Percentiles rank a stretch among this genome's conserved stretches.
Evolutionary conservation across 2,113 vertebrate genomes (phyloP).

Genomic region (Ictalurus punctatus): DNA sequence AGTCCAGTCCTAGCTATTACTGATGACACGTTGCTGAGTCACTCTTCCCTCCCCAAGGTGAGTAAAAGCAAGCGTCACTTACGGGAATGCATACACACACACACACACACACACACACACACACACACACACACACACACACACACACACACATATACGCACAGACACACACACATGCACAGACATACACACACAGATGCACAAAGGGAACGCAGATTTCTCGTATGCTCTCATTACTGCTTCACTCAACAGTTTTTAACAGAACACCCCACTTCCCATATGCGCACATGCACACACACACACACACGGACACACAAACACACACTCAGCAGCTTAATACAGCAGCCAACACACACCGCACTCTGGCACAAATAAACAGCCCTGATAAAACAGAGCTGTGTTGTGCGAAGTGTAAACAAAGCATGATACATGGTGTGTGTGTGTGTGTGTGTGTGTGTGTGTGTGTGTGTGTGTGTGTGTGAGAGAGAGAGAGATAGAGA

Average conservation of each 20-base stretch:
- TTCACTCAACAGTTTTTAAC: slow-evolving; percentile 42
- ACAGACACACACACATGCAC: slow-evolving; percentile 37
- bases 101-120: slow-evolving; percentile 19
- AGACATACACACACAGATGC: slow-evolving; percentile 40
- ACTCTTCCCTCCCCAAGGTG: slow-evolving; percentile 73
- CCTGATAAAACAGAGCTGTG: slow-evolving; percentile 55
- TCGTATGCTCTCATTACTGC: slow-evolving; percentile 43
- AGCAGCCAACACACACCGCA: slow-evolving; percentile 58
- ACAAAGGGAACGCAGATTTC: slow-evolving; percentile 14
- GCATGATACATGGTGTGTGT: slow-evolving; percentile 18
- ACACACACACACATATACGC: slow-evolving; percentile 27
- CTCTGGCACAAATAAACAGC: slow-evolving; percentile 64
- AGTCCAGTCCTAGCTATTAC: slow-evolving; percentile 66
- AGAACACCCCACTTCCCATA: slow-evolving; percentile 3
- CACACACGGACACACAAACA: slow-evolving; percentile 31
- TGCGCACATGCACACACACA: slow-evolving; percentile 17
- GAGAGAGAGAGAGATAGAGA: not conserved
- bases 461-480: not conserved
- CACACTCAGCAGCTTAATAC: slow-evolving; percentile 59
- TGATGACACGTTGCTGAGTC: slow-evolving; percentile 80
- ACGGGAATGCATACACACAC: slow-evolving; percentile 71
- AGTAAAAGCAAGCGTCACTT: slow-evolving; percentile 77
- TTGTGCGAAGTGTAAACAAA: slow-evolving; percentile 43
- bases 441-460: not conserved
- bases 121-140: slow-evolving; percentile 33